Conservation (phyloP, 1,140 invertebrate species). For the Galendromus occidentalis region DNA sequence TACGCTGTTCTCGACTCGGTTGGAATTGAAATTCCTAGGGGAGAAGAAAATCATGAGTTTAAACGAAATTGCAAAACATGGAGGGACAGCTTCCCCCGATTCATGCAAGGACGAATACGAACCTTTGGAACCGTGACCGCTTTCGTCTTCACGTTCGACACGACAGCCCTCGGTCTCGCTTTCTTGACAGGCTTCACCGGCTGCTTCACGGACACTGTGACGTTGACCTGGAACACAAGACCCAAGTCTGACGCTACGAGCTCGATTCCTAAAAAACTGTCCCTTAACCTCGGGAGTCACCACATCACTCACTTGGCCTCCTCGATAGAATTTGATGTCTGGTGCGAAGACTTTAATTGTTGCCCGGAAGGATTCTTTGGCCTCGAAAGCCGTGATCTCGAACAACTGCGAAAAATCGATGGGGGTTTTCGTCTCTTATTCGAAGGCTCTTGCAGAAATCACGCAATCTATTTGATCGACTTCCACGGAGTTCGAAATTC, state of each 20-base stretch:
- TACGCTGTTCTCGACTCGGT: not conserved
- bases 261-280: too few species aligned
- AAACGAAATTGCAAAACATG: not conserved
- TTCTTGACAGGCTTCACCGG: not conserved
- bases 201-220: not conserved
- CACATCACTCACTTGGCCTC: not conserved
- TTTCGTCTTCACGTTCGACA: not conserved
- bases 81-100: not conserved
- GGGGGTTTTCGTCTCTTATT: not conserved
- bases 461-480: not conserved
- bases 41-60: not conserved
- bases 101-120: not conserved
- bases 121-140: not conserved
- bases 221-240: not conserved
- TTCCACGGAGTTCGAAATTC: not conserved
- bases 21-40: not conserved
- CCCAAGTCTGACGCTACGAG: too few species aligned
- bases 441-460: not conserved
- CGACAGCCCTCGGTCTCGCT: not conserved
- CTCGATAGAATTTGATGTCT: not conserved
- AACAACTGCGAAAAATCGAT: not conserved
- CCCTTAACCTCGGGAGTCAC: too few species aligned
- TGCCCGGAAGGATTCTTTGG: not conserved
- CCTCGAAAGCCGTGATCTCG: not conserved
- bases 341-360: not conserved